phyloP scores from a whole-genome alignment of 1,140 invertebrate genomes.

The Laodelphax striatellus region DNA sequence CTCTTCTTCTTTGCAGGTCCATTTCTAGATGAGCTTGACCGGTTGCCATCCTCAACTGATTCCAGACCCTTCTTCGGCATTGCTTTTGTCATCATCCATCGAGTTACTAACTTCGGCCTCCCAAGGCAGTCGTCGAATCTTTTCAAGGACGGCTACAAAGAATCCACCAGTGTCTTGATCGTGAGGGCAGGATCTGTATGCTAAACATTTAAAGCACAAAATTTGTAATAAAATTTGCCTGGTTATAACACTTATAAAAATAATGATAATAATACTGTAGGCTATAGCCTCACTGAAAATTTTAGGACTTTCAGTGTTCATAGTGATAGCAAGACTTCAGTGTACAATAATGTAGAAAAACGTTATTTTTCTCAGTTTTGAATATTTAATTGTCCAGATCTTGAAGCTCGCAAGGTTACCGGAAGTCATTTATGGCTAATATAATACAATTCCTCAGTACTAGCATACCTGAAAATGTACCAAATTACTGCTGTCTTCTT shows the following conservation, averaged over 20 bases:
- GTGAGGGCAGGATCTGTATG: slow-evolving; percentile 89
- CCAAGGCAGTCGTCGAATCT: slow-evolving; percentile 59
- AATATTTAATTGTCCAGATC: not conserved
- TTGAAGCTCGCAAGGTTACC: not conserved
- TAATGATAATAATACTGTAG: too few species aligned
- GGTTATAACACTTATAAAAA: not conserved
- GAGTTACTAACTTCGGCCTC: slow-evolving; percentile 32
- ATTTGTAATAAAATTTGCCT: too few species aligned
- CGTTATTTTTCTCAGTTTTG: too few species aligned
- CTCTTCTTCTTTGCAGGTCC: slow-evolving; percentile 52
- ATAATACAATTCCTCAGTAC: too few species aligned
- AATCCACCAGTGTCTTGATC: slow-evolving; percentile 97
- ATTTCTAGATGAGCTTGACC: slow-evolving; percentile 23
- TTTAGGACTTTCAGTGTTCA: too few species aligned
- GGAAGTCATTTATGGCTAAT: not conserved
- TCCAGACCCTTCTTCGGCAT: slow-evolving; percentile 22
- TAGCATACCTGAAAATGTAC: not conserved
- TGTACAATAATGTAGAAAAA: too few species aligned
- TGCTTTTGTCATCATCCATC: slow-evolving; percentile 3
- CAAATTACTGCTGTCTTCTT: too few species aligned
- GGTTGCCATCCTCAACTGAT: slow-evolving; percentile 21
- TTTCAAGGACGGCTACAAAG: slow-evolving; percentile 92
- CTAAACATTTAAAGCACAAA: slow-evolving; percentile 35
- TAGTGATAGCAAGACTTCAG: too few species aligned
- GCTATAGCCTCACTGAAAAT: too few species aligned